Conservation (phyloP, 2,113 vertebrate genomes). For the Glaucidium brasilianum region DNA sequence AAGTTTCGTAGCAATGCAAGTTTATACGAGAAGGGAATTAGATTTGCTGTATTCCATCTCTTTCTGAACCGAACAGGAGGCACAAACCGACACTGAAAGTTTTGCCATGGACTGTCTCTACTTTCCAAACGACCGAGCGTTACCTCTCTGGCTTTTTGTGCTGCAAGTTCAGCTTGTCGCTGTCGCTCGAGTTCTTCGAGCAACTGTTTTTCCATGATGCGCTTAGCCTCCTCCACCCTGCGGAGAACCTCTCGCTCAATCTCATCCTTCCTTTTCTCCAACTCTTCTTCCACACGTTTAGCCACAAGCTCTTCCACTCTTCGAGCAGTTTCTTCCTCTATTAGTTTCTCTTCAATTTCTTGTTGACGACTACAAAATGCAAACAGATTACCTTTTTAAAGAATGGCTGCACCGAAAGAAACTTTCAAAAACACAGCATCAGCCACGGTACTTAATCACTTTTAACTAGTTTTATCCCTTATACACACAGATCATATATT, state of each 20-base stretch:
- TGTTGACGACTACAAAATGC: constrained; percentile 75
- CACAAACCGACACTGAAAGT: constrained; percentile 83
- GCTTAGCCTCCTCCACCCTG: constrained; percentile 97
- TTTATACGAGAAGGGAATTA: constrained; percentile 79
- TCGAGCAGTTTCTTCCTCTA: constrained; percentile 97
- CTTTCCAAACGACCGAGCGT: constrained; percentile 99
- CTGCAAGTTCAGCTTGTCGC: constrained; percentile 96
- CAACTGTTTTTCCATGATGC: constrained; percentile 99
- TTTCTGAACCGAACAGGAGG: constrained; percentile 79
- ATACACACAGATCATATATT: neutral
- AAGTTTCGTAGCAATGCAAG: constrained; percentile 77
- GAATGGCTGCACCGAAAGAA: neutral
- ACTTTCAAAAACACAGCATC: neutral
- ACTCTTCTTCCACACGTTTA: constrained; percentile 95
- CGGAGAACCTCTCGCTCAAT: constrained; percentile 98
- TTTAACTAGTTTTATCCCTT: neutral
- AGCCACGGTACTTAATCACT: neutral
- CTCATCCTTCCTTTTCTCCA: constrained; percentile 97
- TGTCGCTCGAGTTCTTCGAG: constrained; percentile 99
- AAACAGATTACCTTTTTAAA: neutral
- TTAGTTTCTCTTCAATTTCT: constrained; percentile 99
- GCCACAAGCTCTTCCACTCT: constrained; percentile 98
- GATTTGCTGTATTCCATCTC: constrained; percentile 80
- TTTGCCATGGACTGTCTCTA: constrained; percentile 93
- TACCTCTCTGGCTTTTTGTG: constrained; percentile 99